These are phyloP conservation scores for Delphinus delphis DNA, from an alignment of 2,113 vertebrate species.

Conservation along the genomic window DNA sequence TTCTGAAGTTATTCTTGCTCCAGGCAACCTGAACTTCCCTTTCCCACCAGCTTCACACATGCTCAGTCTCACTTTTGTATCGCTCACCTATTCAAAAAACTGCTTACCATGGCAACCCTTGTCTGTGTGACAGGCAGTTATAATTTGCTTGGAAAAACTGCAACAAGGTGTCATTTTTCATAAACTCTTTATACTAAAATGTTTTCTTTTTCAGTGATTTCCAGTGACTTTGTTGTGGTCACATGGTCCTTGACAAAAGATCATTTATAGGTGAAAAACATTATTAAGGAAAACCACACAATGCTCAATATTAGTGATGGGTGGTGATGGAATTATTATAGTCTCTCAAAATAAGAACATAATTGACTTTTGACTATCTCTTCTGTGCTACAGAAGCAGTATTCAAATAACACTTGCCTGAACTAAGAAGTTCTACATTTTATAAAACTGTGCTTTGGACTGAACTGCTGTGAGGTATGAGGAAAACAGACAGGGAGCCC, in stretches of 20 bases:
- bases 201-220: conserved; percentile 63
- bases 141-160: conserved; percentile 74
- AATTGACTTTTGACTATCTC: conserved; percentile 56
- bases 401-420: conserved; percentile 30
- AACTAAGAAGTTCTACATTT: conserved; percentile 46
- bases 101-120: conserved; percentile 74
- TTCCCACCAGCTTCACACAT: conserved; percentile 31
- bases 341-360: conserved; percentile 43
- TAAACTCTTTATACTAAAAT: conserved; percentile 37
- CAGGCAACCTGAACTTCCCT: conserved; percentile 45
- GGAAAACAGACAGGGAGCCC: background rate
- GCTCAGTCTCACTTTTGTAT: conserved; percentile 53
- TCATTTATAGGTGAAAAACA: conserved; percentile 65
- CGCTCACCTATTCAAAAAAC: conserved; percentile 69
- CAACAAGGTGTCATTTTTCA: conserved; percentile 55
- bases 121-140: conserved; percentile 67
- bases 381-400: background rate
- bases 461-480: background rate
- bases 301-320: conserved; percentile 23
- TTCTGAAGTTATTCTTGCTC: conserved; percentile 47
- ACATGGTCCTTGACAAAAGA: conserved; percentile 47
- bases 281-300: conserved; percentile 35
- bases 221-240: conserved; percentile 16
- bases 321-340: background rate
- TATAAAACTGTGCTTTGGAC: background rate